Evolutionary conservation across 2,113 vertebrate genomes (phyloP).

Genomic region (Pelodiscus sinensis): DNA sequence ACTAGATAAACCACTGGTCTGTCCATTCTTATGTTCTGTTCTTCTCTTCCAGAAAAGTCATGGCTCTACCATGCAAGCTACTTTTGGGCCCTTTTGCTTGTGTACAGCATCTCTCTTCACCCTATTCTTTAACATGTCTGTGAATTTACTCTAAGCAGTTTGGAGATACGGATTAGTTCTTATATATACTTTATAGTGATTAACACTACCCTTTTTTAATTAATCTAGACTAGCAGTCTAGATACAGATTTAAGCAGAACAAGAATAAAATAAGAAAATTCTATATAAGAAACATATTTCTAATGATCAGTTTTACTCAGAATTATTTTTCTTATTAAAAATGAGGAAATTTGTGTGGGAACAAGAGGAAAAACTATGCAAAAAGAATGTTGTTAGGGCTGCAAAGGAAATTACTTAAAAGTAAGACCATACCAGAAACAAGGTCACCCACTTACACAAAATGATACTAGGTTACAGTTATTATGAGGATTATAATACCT

Average conservation of each 20-base stretch:
- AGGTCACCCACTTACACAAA: not conserved
- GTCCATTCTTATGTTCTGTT: not conserved
- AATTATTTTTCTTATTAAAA: not conserved
- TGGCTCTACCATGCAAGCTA: not conserved
- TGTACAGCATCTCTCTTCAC: not conserved
- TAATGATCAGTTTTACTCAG: not conserved
- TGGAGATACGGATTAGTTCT: not conserved
- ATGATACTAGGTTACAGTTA: not conserved
- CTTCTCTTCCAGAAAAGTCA: not conserved
- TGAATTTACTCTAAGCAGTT: not conserved
- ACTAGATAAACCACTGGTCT: not conserved
- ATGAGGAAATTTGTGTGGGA: not conserved
- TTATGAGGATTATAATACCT: not conserved
- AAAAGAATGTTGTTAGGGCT: not conserved
- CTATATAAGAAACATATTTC: not conserved
- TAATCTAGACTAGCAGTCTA: not conserved
- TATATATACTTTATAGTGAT: not conserved
- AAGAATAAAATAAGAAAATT: not conserved
- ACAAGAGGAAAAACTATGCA: not conserved
- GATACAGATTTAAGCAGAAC: not conserved
- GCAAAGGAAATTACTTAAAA: not conserved
- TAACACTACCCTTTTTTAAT: not conserved
- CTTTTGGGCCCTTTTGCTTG: not conserved
- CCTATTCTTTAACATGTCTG: not conserved
- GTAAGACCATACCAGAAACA: not conserved